Evolutionary conservation across 2,888 invertebrate genomes (phyloP), one percentile per base, ranked within the genome.

Genomic region (Dryadula phaetusa): DNA sequence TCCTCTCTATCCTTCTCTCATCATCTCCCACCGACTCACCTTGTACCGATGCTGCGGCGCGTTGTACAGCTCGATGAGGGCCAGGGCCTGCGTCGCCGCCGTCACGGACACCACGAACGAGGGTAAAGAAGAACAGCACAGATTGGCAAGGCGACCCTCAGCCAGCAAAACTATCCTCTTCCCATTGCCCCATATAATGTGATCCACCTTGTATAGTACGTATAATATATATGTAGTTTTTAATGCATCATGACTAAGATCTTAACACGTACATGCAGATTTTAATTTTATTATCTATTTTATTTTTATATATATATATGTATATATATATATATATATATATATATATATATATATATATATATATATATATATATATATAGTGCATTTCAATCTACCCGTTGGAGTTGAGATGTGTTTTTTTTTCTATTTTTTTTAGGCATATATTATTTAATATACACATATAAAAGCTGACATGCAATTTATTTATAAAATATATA

Each of bases 101-200:
- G 99, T 99, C 77, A 99, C 98, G 32, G 99, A 99, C 64, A 99
- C 99, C 74, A 99, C 99, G 92, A 99, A 99, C 25, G 99, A 99
- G 7, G 99, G 99, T 82, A 99, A 95, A 85, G 98, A 98, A 25
- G 99, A 99, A 85, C 99, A 99, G 80, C 98, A 98, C 72, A 98
- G 93, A 93, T 99, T 99, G 61, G 99, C 98, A 61, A 99, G 94
- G 4, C 99, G 95, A 42, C 99, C 99, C 92, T 99, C 99, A 1
- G 99, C 99, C 70, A 99, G 92, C 18, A 99, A 92, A 63, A 99
- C 97, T 76, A 99, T 98, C 70, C 98, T 95, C 88, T 99, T 99
- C 70, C 98, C 98, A 88, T 98, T 98, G 10, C 99, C 98, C 99
- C 99, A 99, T 77, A 99, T 98, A 75, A 99, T 98, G 90, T 99